Evolutionary conservation across 2,797 vertebrate species (phyloP), one percentile per base, ranked within the genome.

Genomic region (Gymnoscopelus braueri): DNA sequence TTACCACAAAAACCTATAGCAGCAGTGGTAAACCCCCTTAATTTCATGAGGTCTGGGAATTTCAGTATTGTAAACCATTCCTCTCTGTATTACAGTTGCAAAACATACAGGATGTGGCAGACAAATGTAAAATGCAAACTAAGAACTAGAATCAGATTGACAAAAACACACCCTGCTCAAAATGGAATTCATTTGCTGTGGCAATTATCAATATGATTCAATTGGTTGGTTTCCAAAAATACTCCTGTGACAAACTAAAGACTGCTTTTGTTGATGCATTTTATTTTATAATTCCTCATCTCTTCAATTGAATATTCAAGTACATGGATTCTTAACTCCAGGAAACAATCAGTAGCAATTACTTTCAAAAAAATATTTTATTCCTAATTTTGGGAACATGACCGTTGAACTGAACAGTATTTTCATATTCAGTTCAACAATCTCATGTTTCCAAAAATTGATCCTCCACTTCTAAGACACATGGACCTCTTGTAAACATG

Each of bases 401-500:
- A 8, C 39, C 9, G 39, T 44, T 44, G 39, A 39, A 39, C 35
- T 4, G 35, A 44, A 44, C 39, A 44, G 39, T 9, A 44, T 44
- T 44, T 44, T 10, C 13, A 15, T 19, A 32, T 48, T 13, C 26
- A 23, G 2, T 23, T 9, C 19, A 56, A 56, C 67, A 39, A 54
- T 54, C 39, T 15, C 50, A n/a, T 0, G 4, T 73, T 66, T 62
- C 60, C 70, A 44, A 48, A 50, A 67, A 67, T 69, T 2, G 5
- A 24, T 55, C 49, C 51, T 60, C 60, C 71, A 57, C 68, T 74
- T 74, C 82, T 89, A 91, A 90, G 83, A 91, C 90, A 92, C 88
- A 69, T 86, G 79, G 79, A 89, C 79, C 88, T 86, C 70, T 89
- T 93, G 91, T 93, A 94, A 94, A 95, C 93, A 91, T 89, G 83